phyloP scores from a whole-genome alignment of 2,113 vertebrate species.

The Psettodes erumei region DNA sequence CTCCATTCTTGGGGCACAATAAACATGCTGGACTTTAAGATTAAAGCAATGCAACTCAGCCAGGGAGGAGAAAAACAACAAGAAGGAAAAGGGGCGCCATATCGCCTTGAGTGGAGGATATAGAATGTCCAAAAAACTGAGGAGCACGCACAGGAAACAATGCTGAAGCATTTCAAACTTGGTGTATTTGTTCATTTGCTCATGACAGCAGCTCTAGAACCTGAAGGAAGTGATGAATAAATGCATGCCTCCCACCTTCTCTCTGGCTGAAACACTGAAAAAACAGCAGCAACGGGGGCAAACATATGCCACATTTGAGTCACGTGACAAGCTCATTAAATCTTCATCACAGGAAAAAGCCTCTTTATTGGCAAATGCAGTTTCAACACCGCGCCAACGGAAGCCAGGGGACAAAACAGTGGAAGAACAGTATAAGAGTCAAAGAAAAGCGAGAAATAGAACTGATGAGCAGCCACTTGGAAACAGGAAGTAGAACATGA shows the following conservation, averaged over 20 bases:
- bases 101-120: conserved; percentile 21
- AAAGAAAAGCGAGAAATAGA: conserved; percentile 8
- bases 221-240: conserved; percentile 64
- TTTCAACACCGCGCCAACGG: conserved; percentile 55
- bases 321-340: conserved; percentile 69
- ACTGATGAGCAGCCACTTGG: conserved; percentile 11
- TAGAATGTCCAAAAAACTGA: conserved; percentile 27
- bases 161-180: conserved; percentile 35
- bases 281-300: conserved; percentile 55
- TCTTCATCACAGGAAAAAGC: conserved; percentile 75
- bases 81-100: conserved; percentile 11
- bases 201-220: conserved; percentile 20
- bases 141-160: conserved; percentile 10
- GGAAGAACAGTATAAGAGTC: conserved; percentile 20
- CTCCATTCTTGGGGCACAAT: conserved; percentile 30
- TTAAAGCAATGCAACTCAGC: not conserved
- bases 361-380: conserved; percentile 63
- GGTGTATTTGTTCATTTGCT: conserved; percentile 39
- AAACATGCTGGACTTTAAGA: conserved; percentile 32
- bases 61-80: not conserved
- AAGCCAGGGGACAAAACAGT: conserved; percentile 58
- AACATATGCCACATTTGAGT: conserved; percentile 67
- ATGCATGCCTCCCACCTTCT: conserved; percentile 46
- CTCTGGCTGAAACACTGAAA: conserved; percentile 42
- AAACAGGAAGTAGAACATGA: conserved; percentile 51